Evolutionary conservation across 2,888 invertebrate genomes (phyloP).

Genomic region (Eudiplozoon nipponicum): DNA sequence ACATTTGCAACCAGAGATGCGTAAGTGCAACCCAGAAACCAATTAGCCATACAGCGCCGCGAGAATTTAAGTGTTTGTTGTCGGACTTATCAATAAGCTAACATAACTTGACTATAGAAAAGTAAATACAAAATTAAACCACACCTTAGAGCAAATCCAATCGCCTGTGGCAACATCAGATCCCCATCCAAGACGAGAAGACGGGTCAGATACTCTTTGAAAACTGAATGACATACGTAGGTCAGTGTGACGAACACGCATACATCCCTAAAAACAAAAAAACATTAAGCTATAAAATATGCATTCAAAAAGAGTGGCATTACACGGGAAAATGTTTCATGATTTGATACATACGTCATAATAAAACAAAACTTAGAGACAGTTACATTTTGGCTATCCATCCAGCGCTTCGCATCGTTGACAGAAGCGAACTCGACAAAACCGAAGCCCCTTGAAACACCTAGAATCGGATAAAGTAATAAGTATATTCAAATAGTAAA

Average conservation of each 20-base stretch:
- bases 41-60: too few relatives aligned
- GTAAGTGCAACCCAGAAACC: too few relatives aligned
- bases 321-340: too few relatives aligned
- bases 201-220: slow-evolving; percentile 18
- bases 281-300: background rate
- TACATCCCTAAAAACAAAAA: slow-evolving; percentile 19
- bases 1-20: too few relatives aligned
- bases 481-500: too few relatives aligned
- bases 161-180: slow-evolving; percentile 19
- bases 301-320: too few relatives aligned
- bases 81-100: too few relatives aligned
- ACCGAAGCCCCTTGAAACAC: slow-evolving; percentile 55
- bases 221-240: slow-evolving; percentile 22
- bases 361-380: background rate
- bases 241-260: slow-evolving; percentile 21
- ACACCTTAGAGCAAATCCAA: slow-evolving; percentile 17
- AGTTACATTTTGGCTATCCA: slow-evolving; percentile 33
- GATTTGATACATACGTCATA: too few relatives aligned
- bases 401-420: slow-evolving; percentile 56
- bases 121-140: too few relatives aligned
- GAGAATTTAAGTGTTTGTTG: too few relatives aligned
- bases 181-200: too few relatives aligned
- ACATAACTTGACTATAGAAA: too few relatives aligned
- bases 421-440: slow-evolving; percentile 67
- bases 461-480: slow-evolving; percentile 30